Evolutionary conservation across 2,797 vertebrate genomes (phyloP).

Genomic region (Enteromius paludinosus): DNA sequence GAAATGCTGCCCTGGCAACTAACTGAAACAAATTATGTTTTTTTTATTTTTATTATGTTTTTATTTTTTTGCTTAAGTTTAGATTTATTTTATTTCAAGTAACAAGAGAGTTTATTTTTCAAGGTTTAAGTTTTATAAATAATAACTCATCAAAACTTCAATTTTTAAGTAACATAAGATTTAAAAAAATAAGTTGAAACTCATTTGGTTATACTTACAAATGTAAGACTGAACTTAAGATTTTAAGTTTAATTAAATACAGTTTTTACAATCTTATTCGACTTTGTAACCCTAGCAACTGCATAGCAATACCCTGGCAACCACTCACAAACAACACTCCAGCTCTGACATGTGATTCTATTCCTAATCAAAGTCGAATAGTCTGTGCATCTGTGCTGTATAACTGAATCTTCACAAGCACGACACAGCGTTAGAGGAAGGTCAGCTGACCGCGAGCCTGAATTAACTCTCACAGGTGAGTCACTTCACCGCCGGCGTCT

Average conservation of each 20-base stretch:
- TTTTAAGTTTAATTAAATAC: no score
- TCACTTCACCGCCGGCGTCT: constrained; percentile 49
- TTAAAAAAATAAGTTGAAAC: background rate
- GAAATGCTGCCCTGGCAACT: background rate
- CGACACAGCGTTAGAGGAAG: background rate
- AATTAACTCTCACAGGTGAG: constrained; percentile 34
- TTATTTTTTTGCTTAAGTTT: background rate
- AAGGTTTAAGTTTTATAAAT: background rate
- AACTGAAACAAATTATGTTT: background rate
- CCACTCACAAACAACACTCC: background rate
- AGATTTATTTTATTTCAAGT: background rate
- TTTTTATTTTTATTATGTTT: background rate
- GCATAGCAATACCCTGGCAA: background rate
- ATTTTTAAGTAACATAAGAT: background rate
- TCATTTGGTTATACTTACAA: background rate
- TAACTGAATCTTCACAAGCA: background rate
- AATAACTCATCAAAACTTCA: background rate
- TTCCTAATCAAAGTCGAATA: background rate
- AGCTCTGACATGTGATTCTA: background rate
- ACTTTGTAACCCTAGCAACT: background rate
- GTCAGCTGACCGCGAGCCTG: background rate
- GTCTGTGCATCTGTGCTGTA: no score
- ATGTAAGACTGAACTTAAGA: background rate
- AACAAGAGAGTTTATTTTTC: background rate
- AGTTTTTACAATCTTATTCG: background rate